Evolutionary conservation across 1,140 invertebrate genomes (phyloP).

Genomic region (Caerostris extrusa): DNA sequence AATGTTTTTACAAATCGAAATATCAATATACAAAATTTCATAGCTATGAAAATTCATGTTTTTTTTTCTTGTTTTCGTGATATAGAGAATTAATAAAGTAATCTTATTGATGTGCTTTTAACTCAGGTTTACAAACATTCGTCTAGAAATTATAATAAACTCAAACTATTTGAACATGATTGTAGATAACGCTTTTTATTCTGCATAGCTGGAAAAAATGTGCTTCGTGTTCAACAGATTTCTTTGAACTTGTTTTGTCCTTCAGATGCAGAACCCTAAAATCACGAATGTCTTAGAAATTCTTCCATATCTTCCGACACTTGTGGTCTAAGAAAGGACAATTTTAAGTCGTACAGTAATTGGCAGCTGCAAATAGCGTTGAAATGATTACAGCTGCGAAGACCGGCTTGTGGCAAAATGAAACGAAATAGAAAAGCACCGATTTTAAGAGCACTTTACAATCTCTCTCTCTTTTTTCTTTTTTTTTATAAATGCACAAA

Average conservation of each 20-base stretch:
- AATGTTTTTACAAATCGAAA: no score
- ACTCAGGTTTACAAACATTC: no score
- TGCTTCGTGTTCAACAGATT: background rate
- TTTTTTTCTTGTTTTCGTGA: no score
- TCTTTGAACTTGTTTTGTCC: background rate
- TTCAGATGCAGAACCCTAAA: background rate
- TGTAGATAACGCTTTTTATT: no score
- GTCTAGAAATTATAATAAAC: no score
- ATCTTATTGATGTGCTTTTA: no score
- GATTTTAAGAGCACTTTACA: background rate
- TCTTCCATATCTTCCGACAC: background rate
- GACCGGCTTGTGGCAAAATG: background rate
- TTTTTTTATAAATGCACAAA: no score
- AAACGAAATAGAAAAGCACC: background rate
- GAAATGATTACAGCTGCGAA: conserved; percentile 15
- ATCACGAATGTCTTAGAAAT: background rate
- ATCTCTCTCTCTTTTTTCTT: background rate
- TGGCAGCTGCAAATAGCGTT: background rate
- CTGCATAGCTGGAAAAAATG: background rate
- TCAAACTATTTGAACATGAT: no score
- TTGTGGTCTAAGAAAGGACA: background rate
- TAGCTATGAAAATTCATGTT: no score
- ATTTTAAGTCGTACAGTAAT: background rate
- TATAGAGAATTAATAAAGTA: no score
- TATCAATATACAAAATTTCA: no score